Conservation (phyloP, 2,113 vertebrate species). For the Indicator maculatus region DNA sequence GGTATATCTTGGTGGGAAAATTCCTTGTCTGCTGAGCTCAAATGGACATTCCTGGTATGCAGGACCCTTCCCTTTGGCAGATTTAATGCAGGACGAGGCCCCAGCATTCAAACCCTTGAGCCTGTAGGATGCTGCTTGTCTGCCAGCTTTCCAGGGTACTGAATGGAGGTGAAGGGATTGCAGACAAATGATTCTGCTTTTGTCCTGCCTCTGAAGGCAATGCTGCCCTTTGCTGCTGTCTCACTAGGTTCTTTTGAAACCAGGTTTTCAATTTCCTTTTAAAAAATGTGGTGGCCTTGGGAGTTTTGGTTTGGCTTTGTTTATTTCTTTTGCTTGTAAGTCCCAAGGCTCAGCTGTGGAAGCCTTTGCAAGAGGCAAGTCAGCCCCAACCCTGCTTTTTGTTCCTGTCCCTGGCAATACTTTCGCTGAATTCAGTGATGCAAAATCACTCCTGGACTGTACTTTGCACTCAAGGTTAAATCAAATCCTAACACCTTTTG, state of each 20-base stretch:
- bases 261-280: neutral
- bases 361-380: neutral
- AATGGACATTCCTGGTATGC: neutral
- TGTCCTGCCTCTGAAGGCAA: neutral
- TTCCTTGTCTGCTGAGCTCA: neutral
- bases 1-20: neutral
- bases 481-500: neutral
- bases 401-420: neutral
- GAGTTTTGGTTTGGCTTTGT: neutral
- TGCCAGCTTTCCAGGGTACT: neutral
- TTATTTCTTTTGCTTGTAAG: neutral
- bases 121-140: neutral
- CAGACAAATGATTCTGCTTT: neutral
- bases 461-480: conserved; percentile 9
- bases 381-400: neutral
- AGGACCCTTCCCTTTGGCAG: neutral
- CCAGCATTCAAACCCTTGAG: neutral
- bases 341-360: neutral
- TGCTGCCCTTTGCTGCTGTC: neutral
- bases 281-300: neutral
- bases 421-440: neutral
- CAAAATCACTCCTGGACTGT: neutral
- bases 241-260: neutral
- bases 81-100: neutral
- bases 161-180: neutral